These are phyloP conservation scores for Callospermophilus lateralis DNA, from an alignment of 2,113 vertebrate species.

Conservation along the genomic window DNA sequence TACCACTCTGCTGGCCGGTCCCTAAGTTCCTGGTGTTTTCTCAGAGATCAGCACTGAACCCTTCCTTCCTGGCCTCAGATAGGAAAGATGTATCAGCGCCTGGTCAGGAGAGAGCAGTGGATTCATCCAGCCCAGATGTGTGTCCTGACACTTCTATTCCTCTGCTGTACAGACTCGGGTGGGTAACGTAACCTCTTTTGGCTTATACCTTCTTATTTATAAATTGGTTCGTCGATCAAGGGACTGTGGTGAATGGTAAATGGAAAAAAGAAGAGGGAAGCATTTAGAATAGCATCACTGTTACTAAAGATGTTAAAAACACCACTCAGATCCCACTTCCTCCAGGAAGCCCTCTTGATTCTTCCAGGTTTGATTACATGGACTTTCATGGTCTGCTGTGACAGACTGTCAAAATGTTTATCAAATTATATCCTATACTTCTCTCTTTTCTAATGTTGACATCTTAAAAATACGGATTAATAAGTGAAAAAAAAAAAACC, in stretches of 20 bases:
- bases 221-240: neutral
- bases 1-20: neutral
- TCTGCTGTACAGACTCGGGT: neutral
- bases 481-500: neutral
- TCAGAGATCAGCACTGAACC: neutral
- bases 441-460: neutral
- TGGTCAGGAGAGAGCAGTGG: neutral
- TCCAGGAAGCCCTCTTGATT: neutral
- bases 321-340: neutral
- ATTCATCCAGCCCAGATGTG: neutral
- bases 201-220: neutral
- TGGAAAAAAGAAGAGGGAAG: neutral
- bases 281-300: neutral
- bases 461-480: constrained; percentile 26
- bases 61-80: neutral
- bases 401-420: neutral
- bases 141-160: neutral
- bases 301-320: neutral
- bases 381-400: neutral
- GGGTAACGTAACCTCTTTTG: neutral
- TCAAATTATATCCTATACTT: neutral
- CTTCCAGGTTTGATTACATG: neutral
- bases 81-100: neutral
- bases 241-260: neutral
- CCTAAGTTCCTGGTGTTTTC: neutral